Evolutionary conservation across 2,797 vertebrate genomes (phyloP).

Genomic region (Adrianichthys oophorus): DNA sequence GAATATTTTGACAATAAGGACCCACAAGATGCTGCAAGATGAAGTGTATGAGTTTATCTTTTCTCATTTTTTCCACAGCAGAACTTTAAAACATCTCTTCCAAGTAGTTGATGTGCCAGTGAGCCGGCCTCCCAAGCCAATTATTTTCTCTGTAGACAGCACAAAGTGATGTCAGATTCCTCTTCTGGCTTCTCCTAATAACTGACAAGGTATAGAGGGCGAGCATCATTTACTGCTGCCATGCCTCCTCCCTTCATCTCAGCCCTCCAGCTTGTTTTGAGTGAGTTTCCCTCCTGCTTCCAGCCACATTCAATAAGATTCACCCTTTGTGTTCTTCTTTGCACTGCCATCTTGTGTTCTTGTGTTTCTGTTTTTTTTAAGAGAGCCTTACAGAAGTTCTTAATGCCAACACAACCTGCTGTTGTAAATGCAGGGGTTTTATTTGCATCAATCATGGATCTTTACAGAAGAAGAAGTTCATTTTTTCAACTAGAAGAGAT

Average conservation of each 20-base stretch:
- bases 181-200: slow-evolving; percentile 72
- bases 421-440: too few species aligned
- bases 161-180: slow-evolving; percentile 74
- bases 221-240: slow-evolving; percentile 72
- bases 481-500: too few species aligned
- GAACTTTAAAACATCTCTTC: slow-evolving; percentile 56
- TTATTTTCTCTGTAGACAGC: slow-evolving; percentile 72
- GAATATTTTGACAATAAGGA: too few species aligned
- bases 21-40: background rate
- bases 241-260: slow-evolving; percentile 65
- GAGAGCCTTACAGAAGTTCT: too few species aligned
- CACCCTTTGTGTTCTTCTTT: slow-evolving; percentile 33
- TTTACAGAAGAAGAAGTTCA: too few species aligned
- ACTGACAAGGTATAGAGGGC: slow-evolving; percentile 73
- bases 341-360: slow-evolving; percentile 56
- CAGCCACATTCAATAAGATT: slow-evolving; percentile 48
- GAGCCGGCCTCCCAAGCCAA: slow-evolving; percentile 56
- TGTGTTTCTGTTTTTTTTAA: background rate
- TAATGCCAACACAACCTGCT: too few species aligned
- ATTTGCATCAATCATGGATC: too few species aligned
- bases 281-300: slow-evolving; percentile 48
- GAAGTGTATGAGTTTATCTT: slow-evolving; percentile 9
- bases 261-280: slow-evolving; percentile 56
- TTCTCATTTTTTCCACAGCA: slow-evolving; percentile 21
- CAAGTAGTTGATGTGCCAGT: slow-evolving; percentile 45